Conservation (phyloP, 30 jellyfish, hydroid and myxozoan species). For the Aurelia coerulea region DNA sequence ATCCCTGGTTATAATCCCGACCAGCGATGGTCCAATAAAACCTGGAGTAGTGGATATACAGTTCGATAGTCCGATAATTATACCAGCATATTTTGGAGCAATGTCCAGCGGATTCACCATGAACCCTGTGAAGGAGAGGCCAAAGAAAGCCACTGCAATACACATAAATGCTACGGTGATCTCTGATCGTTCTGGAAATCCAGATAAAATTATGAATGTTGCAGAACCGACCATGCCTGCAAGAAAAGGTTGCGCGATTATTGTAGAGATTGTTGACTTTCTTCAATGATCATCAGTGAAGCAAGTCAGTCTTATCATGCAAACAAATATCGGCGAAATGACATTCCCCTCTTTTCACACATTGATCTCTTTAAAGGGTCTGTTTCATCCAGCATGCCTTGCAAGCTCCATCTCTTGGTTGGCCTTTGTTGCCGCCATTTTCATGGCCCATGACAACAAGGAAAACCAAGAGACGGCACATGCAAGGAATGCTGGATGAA, state of each 20-base stretch:
- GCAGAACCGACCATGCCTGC: constrained; percentile 91
- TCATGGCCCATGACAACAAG: too few species aligned
- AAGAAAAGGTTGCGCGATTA: background rate
- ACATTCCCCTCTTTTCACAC: too few species aligned
- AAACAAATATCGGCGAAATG: too few species aligned
- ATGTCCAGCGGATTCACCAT: constrained; percentile 97
- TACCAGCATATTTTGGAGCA: constrained; percentile 98
- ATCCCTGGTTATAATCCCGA: constrained; percentile 87
- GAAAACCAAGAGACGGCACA: too few species aligned
- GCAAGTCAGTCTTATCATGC: too few species aligned
- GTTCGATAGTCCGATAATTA: constrained; percentile 87
- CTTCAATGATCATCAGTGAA: too few species aligned
- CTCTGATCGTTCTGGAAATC: constrained; percentile 77
- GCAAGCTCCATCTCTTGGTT: too few species aligned
- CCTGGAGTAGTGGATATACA: constrained; percentile 91
- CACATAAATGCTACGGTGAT: constrained; percentile 83
- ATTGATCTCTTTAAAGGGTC: too few species aligned
- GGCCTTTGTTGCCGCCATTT: too few species aligned
- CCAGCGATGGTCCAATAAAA: constrained; percentile 94
- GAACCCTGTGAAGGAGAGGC: constrained; percentile 93
- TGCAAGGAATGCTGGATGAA: too few species aligned
- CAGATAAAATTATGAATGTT: constrained; percentile 64
- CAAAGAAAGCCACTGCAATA: constrained; percentile 91
- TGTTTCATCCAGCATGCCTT: too few species aligned
- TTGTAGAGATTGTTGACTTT: too few species aligned